Percentiles rank a stretch among this genome's conserved stretches.
Evolutionary conservation across 53 echinoderm and acorn worm genomes (phyloP).

Genomic region (Henricia sp.): DNA sequence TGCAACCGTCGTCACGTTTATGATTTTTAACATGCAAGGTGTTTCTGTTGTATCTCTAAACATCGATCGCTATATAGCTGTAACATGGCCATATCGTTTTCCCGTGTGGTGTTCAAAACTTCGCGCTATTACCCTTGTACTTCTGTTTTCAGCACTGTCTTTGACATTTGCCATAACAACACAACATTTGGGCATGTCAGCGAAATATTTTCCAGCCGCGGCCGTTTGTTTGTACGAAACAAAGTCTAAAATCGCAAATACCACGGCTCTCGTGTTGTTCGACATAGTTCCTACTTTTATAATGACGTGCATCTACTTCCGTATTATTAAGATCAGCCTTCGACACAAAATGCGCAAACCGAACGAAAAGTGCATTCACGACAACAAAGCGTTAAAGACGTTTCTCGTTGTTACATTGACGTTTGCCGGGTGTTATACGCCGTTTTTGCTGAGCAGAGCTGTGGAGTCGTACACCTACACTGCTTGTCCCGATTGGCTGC

Average conservation of each 20-base stretch:
- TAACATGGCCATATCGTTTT: conserved; percentile 14
- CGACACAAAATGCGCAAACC: neutral
- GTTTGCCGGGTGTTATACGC: neutral
- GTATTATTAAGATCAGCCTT: conserved; percentile 19
- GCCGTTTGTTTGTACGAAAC: neutral
- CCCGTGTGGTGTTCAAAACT: neutral
- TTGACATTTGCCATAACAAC: neutral
- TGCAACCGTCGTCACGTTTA: no score
- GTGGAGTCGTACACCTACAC: neutral
- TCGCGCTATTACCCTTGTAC: neutral
- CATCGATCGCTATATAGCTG: conserved; percentile 22
- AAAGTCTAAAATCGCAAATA: neutral
- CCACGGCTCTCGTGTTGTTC: neutral
- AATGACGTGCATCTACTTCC: neutral
- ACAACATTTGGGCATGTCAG: neutral
- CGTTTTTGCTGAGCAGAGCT: neutral
- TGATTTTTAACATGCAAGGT: neutral
- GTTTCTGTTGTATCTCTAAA: neutral
- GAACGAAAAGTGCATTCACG: neutral
- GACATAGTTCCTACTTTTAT: neutral
- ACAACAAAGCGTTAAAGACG: conserved; percentile 27
- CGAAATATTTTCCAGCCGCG: neutral
- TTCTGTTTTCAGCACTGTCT: neutral
- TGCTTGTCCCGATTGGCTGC: neutral
- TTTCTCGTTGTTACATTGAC: conserved; percentile 26